Percentiles rank a stretch among this genome's conserved stretches.
Evolutionary conservation across 2,888 invertebrate species (phyloP).

Genomic region (Cenopis cana): DNA sequence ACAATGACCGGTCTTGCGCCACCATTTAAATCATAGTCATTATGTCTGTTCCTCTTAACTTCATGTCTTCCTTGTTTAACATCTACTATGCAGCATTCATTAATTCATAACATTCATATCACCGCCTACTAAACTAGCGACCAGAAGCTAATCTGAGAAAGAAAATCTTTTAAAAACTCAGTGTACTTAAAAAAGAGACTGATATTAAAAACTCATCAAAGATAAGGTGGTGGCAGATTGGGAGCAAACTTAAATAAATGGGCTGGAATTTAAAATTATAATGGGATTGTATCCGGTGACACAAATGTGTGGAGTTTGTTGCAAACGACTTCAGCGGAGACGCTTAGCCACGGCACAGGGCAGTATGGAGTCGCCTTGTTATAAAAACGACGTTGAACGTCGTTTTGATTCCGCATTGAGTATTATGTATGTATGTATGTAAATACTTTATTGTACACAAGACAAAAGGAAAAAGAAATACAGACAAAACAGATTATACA

Average conservation of each 20-base stretch:
- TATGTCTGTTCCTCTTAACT: no score
- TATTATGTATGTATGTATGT: no score
- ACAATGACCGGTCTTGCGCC: no score
- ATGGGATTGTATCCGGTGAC: slow-evolving; percentile 85
- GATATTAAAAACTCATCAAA: slow-evolving; percentile 79
- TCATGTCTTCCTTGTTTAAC: no score
- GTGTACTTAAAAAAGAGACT: slow-evolving; percentile 34
- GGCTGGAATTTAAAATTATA: slow-evolving; percentile 85
- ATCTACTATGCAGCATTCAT: no score
- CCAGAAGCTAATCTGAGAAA: slow-evolving; percentile 1
- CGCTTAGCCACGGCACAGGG: slow-evolving; percentile 63
- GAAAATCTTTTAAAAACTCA: slow-evolving; percentile 1
- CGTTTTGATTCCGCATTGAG: background rate
- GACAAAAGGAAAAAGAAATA: no score
- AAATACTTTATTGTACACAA: no score
- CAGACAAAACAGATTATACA: no score
- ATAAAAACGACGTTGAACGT: background rate
- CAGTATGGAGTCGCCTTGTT: slow-evolving; percentile 54
- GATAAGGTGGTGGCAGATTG: slow-evolving; percentile 73
- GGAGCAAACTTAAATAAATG: slow-evolving; percentile 80
- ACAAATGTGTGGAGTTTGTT: slow-evolving; percentile 86
- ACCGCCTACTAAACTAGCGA: no score
- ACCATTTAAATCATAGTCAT: no score
- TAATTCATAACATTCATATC: no score
- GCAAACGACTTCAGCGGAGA: slow-evolving; percentile 84